Conservation (phyloP, 2,888 invertebrate species). For the Tuberolachnus salignus region DNA sequence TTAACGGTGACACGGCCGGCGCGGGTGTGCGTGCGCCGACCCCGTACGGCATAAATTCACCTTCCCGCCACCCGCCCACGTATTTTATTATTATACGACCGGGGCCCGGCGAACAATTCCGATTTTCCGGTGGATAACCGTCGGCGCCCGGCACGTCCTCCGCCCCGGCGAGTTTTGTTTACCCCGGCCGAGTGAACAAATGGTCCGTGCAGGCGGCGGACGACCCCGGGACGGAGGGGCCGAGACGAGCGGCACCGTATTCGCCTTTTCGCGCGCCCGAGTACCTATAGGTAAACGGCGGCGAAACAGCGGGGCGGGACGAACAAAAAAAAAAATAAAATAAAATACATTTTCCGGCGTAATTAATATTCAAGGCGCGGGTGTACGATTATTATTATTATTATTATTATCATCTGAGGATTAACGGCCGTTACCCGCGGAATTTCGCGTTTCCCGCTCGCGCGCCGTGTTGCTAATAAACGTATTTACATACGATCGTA, state of each 20-base stretch:
- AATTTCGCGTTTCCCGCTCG: constrained; percentile 14
- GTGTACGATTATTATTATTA: neutral
- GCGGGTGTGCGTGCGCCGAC: neutral
- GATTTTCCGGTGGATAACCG: constrained; percentile 51
- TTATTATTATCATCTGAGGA: neutral
- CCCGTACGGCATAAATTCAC: constrained; percentile 25
- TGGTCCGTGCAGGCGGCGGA: constrained; percentile 1
- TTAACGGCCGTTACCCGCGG: neutral
- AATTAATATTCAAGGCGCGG: constrained; percentile 50
- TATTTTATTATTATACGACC: no score
- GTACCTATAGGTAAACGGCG: neutral
- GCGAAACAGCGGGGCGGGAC: no score
- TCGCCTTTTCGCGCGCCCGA: constrained; percentile 22
- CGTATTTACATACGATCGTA: no score
- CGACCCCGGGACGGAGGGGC: neutral
- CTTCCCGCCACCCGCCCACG: no score
- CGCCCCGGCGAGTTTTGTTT: constrained; percentile 23
- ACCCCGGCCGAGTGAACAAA: constrained; percentile 29
- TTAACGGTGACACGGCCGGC: constrained; percentile 24
- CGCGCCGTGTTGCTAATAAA: neutral
- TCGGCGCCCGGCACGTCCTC: neutral
- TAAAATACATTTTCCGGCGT: constrained; percentile 11
- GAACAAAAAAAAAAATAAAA: no score
- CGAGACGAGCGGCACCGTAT: neutral
- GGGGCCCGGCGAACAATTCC: constrained; percentile 12